phyloP scores from a whole-genome alignment of 2,113 vertebrate species.

The Cisticola juncidis region DNA sequence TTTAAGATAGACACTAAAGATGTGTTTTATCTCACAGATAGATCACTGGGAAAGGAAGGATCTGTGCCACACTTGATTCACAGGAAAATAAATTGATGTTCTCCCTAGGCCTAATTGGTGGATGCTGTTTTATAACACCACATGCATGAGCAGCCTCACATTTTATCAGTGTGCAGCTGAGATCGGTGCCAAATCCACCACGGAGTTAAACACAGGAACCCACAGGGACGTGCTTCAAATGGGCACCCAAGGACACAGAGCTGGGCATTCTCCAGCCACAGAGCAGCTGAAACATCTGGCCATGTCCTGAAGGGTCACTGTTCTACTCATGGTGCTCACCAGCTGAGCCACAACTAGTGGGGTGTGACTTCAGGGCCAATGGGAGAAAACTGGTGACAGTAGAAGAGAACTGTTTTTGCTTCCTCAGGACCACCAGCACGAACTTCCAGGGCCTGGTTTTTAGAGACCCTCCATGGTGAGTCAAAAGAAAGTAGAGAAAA shows the following conservation, averaged over 20 bases:
- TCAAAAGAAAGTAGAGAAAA: not conserved
- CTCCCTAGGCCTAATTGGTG: constrained; percentile 1
- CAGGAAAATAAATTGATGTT: constrained; percentile 41
- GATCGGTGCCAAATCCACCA: accelerated
- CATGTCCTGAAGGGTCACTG: not conserved
- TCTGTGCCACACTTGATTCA: constrained; percentile 36
- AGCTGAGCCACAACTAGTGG: not conserved
- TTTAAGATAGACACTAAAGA: constrained; percentile 63
- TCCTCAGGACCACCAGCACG: not conserved
- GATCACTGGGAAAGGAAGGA: constrained; percentile 52
- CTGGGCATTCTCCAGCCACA: not conserved
- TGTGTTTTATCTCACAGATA: constrained; percentile 37
- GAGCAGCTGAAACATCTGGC: not conserved
- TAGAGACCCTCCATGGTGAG: not conserved
- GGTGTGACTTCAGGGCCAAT: not conserved
- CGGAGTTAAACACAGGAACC: not conserved
- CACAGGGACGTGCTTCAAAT: accelerated
- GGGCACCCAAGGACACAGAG: not conserved
- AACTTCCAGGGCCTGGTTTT: not conserved
- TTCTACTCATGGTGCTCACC: not conserved
- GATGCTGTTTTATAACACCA: not conserved
- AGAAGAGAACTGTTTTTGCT: not conserved
- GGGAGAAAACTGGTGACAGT: not conserved
- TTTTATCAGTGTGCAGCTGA: not conserved
- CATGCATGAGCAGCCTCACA: not conserved